Evolutionary conservation across 1,140 invertebrate genomes (phyloP), one percentile per base, ranked within the genome.

Genomic region (Dendrolimus kikuchii): DNA sequence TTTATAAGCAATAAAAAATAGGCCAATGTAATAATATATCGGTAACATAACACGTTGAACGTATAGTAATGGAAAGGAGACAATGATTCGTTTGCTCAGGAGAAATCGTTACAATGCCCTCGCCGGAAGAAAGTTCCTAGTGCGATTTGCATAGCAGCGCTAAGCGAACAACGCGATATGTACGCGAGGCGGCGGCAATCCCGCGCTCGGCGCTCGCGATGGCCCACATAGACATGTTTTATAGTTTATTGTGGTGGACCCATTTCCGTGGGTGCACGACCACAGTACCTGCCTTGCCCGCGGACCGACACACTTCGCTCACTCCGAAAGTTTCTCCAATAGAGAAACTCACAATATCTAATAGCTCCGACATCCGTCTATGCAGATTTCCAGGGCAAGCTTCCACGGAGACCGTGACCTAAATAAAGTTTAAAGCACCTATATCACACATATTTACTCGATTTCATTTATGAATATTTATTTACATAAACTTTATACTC

Each of bases 311-410:
- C 75, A 81, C 75, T 85, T 81, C 69, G 71, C 71, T 78, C 73
- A 73, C 74, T 77, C 74, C 68, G 77, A 81, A 83, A 81, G 80
- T 86, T 86, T 86, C 80, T 74, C 80, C 77, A 66, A 79, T 75
- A 73, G 82, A 85, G 81, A 86, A 86, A 86, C 74, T 71, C 73
- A 82, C 78, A 77, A 81, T 77, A 81, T 75, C 77, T 81, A 81
- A 81, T 78, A 80, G 71, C 77, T 68, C 74, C 74, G 57, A 81
- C 80, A 83, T 83, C 80, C 81, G 80, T 81, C 72, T 83, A 86
- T 83, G 80, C 78, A 86, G 81, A 86, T 86, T 86, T 79, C 78
- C 80, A 81, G 81, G 83, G 74, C 78, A 71, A 73, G 68, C 74
- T 71, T 69, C 72, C 74, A 75, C 57, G 68, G 66, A 71, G 67